Evolutionary conservation across 2,113 vertebrate species (phyloP).

Genomic region (Toxostoma redivivum): DNA sequence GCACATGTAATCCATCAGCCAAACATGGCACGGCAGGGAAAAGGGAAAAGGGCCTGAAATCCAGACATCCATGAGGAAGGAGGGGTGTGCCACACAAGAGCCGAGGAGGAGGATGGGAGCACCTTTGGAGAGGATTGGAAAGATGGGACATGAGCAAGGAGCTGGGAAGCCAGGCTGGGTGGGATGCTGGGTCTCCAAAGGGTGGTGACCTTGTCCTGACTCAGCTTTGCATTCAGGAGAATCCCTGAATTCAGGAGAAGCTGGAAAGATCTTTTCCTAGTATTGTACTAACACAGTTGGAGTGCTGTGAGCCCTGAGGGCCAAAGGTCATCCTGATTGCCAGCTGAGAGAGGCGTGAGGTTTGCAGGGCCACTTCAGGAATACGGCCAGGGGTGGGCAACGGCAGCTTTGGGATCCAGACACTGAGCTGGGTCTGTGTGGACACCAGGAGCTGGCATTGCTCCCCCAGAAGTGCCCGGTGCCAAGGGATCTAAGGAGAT

Average conservation of each 20-base stretch:
- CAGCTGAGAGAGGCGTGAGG: neutral
- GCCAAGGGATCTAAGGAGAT: neutral
- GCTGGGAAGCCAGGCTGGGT: neutral
- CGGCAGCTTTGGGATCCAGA: neutral
- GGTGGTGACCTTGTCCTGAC: neutral
- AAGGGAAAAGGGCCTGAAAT: neutral
- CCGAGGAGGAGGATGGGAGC: neutral
- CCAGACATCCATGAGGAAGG: neutral
- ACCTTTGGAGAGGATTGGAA: neutral
- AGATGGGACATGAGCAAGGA: neutral
- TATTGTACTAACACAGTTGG: rapidly evolving
- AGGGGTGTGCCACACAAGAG: neutral
- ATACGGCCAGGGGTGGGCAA: rapidly evolving
- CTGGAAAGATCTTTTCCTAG: neutral
- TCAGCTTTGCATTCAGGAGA: neutral
- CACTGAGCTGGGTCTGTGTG: neutral
- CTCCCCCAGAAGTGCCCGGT: neutral
- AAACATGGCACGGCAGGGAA: rapidly evolving
- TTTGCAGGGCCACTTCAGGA: neutral
- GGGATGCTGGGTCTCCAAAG: neutral
- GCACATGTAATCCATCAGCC: neutral
- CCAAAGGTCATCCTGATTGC: neutral
- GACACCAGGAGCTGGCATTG: neutral
- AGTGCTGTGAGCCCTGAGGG: neutral
- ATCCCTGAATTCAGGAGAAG: neutral